A percentile compares a stretch with the other conserved stretches of the same genome.
phyloP scores from a whole-genome alignment of 2,113 vertebrate species.

The Sisor rabdophorus region DNA sequence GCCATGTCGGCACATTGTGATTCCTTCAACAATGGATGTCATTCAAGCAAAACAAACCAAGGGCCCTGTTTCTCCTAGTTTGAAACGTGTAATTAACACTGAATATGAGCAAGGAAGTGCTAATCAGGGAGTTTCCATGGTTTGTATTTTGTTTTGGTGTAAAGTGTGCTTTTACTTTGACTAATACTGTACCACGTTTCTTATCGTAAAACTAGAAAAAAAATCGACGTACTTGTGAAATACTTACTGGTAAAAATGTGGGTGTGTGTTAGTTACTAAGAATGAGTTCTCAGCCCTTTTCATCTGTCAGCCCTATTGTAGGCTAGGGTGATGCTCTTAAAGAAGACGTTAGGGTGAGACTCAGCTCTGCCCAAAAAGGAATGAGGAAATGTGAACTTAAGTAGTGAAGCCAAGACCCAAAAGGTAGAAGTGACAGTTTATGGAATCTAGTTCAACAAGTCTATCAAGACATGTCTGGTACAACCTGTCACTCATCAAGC shows the following conservation, averaged over 20 bases:
- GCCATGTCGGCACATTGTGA: constrained; percentile 1
- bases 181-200: background rate
- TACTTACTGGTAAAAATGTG: constrained; percentile 12
- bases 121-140: constrained; percentile 26
- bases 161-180: background rate
- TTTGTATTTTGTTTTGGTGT: background rate
- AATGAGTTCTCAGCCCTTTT: constrained; percentile 47
- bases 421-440: constrained; percentile 37
- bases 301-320: constrained; percentile 58
- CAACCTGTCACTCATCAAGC: constrained; percentile 37
- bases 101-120: constrained; percentile 20
- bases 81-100: constrained; percentile 28
- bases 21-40: constrained; percentile 25
- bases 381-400: constrained; percentile 62
- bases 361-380: constrained; percentile 49
- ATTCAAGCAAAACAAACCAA: constrained; percentile 29
- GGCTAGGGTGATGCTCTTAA: constrained; percentile 31
- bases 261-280: constrained; percentile 6
- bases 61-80: constrained; percentile 1
- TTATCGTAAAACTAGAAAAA: background rate
- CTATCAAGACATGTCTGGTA: constrained; percentile 23
- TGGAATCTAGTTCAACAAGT: constrained; percentile 53
- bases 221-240: background rate
- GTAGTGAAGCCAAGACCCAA: constrained; percentile 23
- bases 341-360: constrained; percentile 43